Evolutionary conservation across 2,113 vertebrate genomes (phyloP).

Genomic region (Ahaetulla prasina): DNA sequence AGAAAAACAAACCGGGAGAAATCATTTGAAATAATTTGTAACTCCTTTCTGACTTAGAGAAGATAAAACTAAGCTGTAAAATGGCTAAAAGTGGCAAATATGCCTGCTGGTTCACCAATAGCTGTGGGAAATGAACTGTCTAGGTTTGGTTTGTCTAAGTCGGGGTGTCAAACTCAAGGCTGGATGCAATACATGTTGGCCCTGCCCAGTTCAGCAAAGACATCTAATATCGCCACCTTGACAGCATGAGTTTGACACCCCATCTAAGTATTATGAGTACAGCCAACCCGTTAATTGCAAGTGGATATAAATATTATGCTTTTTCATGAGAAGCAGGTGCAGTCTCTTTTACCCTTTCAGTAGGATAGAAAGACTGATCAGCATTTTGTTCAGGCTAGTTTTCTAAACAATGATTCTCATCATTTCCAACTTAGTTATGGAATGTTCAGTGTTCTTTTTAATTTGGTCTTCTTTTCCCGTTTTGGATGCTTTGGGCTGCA

Average conservation of each 20-base stretch:
- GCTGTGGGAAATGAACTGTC: background rate
- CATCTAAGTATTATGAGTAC: background rate
- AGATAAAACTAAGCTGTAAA: background rate
- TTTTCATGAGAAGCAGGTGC: background rate
- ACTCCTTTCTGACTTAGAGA: background rate
- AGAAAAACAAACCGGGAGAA: background rate
- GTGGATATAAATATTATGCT: background rate
- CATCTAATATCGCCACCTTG: too few relatives aligned
- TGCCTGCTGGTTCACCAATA: background rate
- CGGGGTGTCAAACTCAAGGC: too few relatives aligned
- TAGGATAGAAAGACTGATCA: background rate
- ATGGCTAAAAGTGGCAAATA: background rate
- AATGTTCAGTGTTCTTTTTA: background rate
- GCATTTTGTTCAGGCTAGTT: background rate
- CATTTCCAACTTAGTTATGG: background rate
- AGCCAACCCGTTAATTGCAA: background rate
- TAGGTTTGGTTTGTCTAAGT: background rate
- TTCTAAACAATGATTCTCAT: background rate
- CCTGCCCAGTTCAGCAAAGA: too few relatives aligned
- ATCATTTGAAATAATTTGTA: background rate
- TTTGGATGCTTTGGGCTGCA: background rate
- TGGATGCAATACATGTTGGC: too few relatives aligned
- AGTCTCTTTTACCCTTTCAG: background rate
- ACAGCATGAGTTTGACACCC: too few relatives aligned
- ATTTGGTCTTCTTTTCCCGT: background rate